Percentiles rank a stretch among this genome's conserved stretches.
phyloP scores from a whole-genome alignment of 2,888 invertebrate species.

The Patella pellucida region DNA sequence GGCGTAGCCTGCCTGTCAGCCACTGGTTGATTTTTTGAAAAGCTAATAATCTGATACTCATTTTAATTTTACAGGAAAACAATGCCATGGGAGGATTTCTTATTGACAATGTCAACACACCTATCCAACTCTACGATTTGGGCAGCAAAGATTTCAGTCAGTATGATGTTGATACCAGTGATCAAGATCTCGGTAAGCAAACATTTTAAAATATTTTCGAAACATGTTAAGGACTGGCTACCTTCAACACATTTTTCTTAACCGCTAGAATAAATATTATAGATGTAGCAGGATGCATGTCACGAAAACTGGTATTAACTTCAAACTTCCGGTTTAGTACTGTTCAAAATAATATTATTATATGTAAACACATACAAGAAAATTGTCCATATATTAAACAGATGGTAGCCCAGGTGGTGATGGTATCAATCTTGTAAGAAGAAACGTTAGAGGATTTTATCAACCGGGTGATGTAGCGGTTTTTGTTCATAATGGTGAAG shows the following conservation, averaged over 20 bases:
- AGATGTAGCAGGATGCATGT: no score
- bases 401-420: neutral
- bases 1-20: no score
- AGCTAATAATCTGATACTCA: no score
- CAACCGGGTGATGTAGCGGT: neutral
- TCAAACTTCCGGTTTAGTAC: no score
- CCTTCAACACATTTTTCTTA: no score
- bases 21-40: no score
- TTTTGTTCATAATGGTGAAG: neutral
- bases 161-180: slow-evolving; percentile 15
- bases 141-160: slow-evolving; percentile 2
- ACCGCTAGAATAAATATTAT: no score
- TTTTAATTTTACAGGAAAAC: neutral
- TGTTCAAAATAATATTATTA: no score
- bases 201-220: no score
- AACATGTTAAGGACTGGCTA: no score
- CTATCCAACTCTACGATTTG: neutral
- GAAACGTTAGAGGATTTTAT: neutral
- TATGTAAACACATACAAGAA: no score
- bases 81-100: slow-evolving; percentile 10
- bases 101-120: neutral
- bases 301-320: no score
- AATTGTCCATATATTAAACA: neutral
- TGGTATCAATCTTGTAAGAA: slow-evolving; percentile 6
- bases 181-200: neutral